Base-by-base conservation (phyloP, 2,797 vertebrate genomes). In the Acomys russatus region DNA sequence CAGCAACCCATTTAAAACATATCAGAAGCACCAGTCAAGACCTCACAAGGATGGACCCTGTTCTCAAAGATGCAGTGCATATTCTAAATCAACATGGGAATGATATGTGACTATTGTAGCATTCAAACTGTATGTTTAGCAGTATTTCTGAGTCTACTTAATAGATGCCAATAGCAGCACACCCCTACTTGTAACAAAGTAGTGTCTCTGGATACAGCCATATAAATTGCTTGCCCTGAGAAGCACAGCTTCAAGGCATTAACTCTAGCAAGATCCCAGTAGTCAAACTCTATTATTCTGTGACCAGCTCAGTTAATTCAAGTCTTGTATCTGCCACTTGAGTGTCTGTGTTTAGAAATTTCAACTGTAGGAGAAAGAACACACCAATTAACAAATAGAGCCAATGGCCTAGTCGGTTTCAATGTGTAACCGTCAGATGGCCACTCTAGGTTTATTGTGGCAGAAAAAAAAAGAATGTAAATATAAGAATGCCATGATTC, bases 391-490 rank as follows among this genome's bases (percentile, higher is more conserved):
- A 25, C 17, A 88, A 8, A n/a, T 20, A 86, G 8, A 56, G 6
- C 23, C 80, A 77, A 76, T 90, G 79, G 51, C 23, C 38, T 14
- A 64, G 74, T 76, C 64, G 44, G 84, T 92, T 66, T 77, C 30
- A 77, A 61, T 25, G 18, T 88, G 15, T 77, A 33, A n/a, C 35
- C 70, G 35, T 76, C 82, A 71, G 44, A 33, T 33, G 76, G 33
- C 59, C 76, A 78, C 23, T 1, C 28, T n/a, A 78, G 20, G 7
- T 33, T 71, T 54, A 73, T 73, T 78, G 7, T 80, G 15, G 22
- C 14, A 56, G 28, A 91, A 91, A 56, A 87, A 54, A 87, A 76
- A 71, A 90, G 38, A 85, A 88, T 54, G 17, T 38, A 93, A 61
- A 70, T 68, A n/a, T 83, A 83, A 9, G 9, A 88, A 70, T 35